Base-by-base conservation (phyloP, 1,140 invertebrate species). In the Pachyrhynchus sulphureomaculatus region DNA sequence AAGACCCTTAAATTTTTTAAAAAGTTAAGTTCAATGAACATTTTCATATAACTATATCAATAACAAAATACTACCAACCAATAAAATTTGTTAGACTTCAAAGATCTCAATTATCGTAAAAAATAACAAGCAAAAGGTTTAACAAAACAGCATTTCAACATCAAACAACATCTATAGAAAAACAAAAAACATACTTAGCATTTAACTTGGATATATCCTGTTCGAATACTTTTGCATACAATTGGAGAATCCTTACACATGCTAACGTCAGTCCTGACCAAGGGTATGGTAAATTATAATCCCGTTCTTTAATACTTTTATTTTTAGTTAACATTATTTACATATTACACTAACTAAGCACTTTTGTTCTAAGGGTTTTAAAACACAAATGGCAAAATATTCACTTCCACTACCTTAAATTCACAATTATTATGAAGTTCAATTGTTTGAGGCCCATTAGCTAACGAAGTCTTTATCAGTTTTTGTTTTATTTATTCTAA, bases 201-300 rank as follows among this genome's bases (percentile, higher is more conserved):
- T 62, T 59, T 44, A 65, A 23, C 47, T 62, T 60, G 29, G 52
- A 39, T n/a, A 66, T 53, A 49, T 68, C 64, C 71, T 87, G 85
- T 72, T 89, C 86, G 77, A 92, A 91, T 64, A 91, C 88, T 74
- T 90, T 91, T 77, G 88, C 90, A 75, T 92, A 92, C 36, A 90
- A 80, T 72, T 90, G 87, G 37, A 92, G 79, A 41, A 92, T 86
- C 77, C 88, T 84, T 56, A 91, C 82, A 76, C 89, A 91, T 67
- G 87, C 85, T 75, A 88, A 88, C 62, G 85, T 83, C 75, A 91
- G 83, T 15, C 89, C 89, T 4, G 87, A 85, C 89, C 89, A 91
- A 37, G 86, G 86, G 47, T 61, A 53, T 12, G 60, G 37, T 8
- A 5, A 48, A 59, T 15, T 42, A 17, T 49, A 59, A 59, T 68